phyloP scores from a whole-genome alignment of 2,888 invertebrate genomes.

The Ernsta delagoae region DNA sequence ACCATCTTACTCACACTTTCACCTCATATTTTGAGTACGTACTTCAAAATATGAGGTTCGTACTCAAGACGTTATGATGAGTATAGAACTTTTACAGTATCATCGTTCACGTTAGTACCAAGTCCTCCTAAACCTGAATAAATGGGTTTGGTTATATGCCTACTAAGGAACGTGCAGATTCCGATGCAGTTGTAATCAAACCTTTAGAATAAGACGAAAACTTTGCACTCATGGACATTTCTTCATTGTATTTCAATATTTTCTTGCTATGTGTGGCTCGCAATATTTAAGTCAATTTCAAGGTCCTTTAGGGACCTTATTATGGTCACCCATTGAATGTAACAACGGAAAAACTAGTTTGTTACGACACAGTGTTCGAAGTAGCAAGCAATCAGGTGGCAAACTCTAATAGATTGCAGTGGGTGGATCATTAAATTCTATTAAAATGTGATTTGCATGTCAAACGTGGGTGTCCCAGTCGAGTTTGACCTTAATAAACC shows the following conservation, averaged over 20 bases:
- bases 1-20: neutral
- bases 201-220: too few species aligned
- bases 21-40: too few species aligned
- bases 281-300: neutral
- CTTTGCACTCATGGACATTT: neutral
- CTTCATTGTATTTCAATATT: neutral
- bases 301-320: neutral
- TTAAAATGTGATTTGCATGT: constrained; percentile 32
- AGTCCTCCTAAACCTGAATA: too few species aligned
- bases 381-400: constrained; percentile 15
- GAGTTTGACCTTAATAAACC: constrained; percentile 15
- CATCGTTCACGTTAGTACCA: too few species aligned
- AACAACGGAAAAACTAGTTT: neutral
- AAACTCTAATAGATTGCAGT: constrained; percentile 10
- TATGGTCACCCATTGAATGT: neutral
- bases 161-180: too few species aligned
- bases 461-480: constrained; percentile 18
- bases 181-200: too few species aligned
- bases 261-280: too few species aligned
- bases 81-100: too few species aligned
- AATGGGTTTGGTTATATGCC: too few species aligned
- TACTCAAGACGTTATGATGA: too few species aligned
- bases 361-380: neutral
- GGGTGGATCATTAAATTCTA: constrained; percentile 33
- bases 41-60: too few species aligned